Percentiles rank a stretch among this genome's conserved stretches.
phyloP scores from a whole-genome alignment of 2,888 invertebrate genomes.

The Zaprionus obscuricornis region DNA sequence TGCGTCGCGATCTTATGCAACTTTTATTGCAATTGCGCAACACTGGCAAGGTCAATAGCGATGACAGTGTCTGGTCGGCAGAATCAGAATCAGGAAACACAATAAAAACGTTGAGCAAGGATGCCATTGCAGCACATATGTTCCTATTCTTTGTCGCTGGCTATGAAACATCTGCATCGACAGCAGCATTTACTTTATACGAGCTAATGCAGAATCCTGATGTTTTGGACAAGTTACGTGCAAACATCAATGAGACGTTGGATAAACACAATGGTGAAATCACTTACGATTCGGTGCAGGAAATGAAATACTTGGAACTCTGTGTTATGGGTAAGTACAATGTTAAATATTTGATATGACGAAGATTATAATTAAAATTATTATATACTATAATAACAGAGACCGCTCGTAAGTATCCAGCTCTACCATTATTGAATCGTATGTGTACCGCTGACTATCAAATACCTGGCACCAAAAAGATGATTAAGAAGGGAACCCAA shows the following conservation, averaged over 20 bases:
- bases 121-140: constrained; percentile 80
- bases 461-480: constrained; percentile 74
- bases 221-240: constrained; percentile 73
- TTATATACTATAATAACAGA: constrained; percentile 56
- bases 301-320: constrained; percentile 83
- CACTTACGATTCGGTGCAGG: constrained; percentile 81
- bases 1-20: constrained; percentile 83
- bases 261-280: constrained; percentile 63
- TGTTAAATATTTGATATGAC: constrained; percentile 35
- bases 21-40: constrained; percentile 83
- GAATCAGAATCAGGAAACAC: constrained; percentile 40
- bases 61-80: constrained; percentile 44
- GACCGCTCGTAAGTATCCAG: constrained; percentile 83
- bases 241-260: constrained; percentile 81
- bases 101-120: constrained; percentile 73
- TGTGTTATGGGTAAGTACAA: constrained; percentile 81
- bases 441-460: constrained; percentile 80
- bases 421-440: constrained; percentile 81
- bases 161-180: constrained; percentile 83
- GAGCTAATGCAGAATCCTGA: constrained; percentile 82
- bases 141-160: constrained; percentile 84
- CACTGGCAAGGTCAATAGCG: constrained; percentile 69
- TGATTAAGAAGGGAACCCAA: constrained; percentile 80
- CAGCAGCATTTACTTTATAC: constrained; percentile 81
- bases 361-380: not conserved